A percentile compares a stretch with the other conserved stretches of the same genome.
phyloP scores from a whole-genome alignment of 2,888 invertebrate genomes.

The Tuberolachnus salignus region DNA sequence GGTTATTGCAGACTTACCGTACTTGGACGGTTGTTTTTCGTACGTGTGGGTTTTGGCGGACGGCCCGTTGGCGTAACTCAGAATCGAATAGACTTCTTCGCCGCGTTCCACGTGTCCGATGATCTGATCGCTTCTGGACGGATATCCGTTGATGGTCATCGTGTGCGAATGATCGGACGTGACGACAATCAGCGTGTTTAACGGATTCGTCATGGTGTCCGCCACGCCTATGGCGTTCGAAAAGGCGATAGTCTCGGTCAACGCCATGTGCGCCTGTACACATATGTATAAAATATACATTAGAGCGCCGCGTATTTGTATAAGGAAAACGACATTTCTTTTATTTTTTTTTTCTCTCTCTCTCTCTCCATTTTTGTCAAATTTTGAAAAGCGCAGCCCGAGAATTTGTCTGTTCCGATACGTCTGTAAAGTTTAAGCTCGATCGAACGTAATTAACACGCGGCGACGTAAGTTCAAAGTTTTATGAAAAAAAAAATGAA shows the following conservation, averaged over 20 bases:
- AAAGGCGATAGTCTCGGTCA: slow-evolving; percentile 80
- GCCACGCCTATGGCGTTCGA: slow-evolving; percentile 72
- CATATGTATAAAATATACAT: neutral
- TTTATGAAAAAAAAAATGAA: too few relatives aligned
- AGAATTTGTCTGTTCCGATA: too few relatives aligned
- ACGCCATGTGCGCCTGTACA: slow-evolving; percentile 65
- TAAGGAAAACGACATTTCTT: too few relatives aligned
- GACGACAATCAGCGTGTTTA: slow-evolving; percentile 80
- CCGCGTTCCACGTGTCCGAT: slow-evolving; percentile 72
- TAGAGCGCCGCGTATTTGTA: neutral
- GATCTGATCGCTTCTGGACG: slow-evolving; percentile 69
- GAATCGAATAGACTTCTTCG: slow-evolving; percentile 68
- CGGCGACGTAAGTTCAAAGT: too few relatives aligned
- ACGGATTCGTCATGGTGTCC: slow-evolving; percentile 66
- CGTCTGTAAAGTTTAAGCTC: too few relatives aligned
- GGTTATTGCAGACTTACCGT: slow-evolving; percentile 8
- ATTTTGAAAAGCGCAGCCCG: too few relatives aligned
- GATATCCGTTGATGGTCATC: slow-evolving; percentile 78
- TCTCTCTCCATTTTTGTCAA: too few relatives aligned
- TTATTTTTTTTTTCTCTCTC: too few relatives aligned
- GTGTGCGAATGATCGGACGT: slow-evolving; percentile 80
- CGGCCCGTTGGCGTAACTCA: slow-evolving; percentile 78
- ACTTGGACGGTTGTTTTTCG: slow-evolving; percentile 24
- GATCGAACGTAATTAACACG: too few relatives aligned
- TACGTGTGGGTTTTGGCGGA: slow-evolving; percentile 64